Evolutionary conservation across 1,140 invertebrate species (phyloP).

Genomic region (Drosophila subobscura): DNA sequence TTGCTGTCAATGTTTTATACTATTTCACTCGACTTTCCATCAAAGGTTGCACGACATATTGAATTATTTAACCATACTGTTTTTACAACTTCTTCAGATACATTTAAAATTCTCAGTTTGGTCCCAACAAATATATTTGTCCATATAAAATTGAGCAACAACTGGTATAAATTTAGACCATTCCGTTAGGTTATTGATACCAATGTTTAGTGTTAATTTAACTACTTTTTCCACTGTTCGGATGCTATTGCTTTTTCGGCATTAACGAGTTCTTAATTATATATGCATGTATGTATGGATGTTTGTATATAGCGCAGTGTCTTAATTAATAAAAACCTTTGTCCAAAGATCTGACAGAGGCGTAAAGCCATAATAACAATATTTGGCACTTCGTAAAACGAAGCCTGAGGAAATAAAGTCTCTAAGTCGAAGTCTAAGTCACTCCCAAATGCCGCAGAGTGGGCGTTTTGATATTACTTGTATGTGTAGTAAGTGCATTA

Average conservation of each 20-base stretch:
- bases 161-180: too few species aligned
- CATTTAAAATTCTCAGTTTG: too few species aligned
- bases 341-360: constrained; percentile 33
- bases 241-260: constrained; percentile 1
- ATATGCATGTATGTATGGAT: background rate
- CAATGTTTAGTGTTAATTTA: too few species aligned
- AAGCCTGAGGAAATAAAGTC: background rate
- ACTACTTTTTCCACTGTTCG: constrained; percentile 22
- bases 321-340: constrained; percentile 51
- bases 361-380: constrained; percentile 33
- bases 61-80: too few species aligned
- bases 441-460: background rate
- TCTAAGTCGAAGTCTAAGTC: background rate
- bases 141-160: too few species aligned
- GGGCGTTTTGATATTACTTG: background rate
- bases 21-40: too few species aligned
- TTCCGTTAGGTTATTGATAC: too few species aligned
- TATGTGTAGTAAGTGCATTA: constrained; percentile 4
- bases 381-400: constrained; percentile 11
- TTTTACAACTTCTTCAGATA: too few species aligned
- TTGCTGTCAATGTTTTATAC: too few species aligned
- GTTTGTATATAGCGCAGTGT: constrained; percentile 42
- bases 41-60: too few species aligned
- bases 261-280: constrained; percentile 33
- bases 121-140: too few species aligned